Evolutionary conservation across 2,888 invertebrate species (phyloP).

Genomic region (Cephus sareptanus): DNA sequence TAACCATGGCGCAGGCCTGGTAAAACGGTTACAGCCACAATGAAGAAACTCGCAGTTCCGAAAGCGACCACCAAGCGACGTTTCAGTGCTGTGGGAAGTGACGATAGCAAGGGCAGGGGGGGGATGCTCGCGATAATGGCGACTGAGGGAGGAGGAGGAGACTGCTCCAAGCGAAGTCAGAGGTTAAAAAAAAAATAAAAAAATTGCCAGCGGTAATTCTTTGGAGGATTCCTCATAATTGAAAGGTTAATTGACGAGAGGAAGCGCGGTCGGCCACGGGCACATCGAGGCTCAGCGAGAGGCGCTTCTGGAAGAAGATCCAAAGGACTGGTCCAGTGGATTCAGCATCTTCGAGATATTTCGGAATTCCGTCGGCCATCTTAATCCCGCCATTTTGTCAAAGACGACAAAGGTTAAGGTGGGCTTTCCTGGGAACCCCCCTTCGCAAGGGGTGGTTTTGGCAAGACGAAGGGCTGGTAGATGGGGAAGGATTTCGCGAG

Average conservation of each 20-base stretch:
- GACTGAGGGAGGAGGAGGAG: neutral
- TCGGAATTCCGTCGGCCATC: conserved; percentile 38
- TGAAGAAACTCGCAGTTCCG: neutral
- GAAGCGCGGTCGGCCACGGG: neutral
- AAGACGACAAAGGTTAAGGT: conserved; percentile 41
- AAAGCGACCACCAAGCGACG: neutral
- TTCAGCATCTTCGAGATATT: conserved; percentile 1
- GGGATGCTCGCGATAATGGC: no score
- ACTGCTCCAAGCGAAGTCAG: neutral
- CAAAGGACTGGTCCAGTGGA: neutral
- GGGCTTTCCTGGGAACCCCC: conserved; percentile 37
- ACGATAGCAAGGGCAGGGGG: neutral
- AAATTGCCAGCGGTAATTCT: neutral
- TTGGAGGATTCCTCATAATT: neutral
- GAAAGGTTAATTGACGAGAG: neutral
- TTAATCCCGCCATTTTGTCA: conserved; percentile 59
- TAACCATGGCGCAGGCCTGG: conserved; percentile 39
- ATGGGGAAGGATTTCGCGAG: conserved; percentile 15
- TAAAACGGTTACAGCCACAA: conserved; percentile 31
- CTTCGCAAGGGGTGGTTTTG: conserved; percentile 29
- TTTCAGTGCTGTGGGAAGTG: neutral
- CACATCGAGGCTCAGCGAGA: no score
- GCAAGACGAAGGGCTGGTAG: conserved; percentile 11
- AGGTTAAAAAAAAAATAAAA: neutral
- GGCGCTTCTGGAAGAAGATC: neutral